Base-by-base conservation (phyloP, 2,113 vertebrate species). In the Amphiprion ocellaris region DNA sequence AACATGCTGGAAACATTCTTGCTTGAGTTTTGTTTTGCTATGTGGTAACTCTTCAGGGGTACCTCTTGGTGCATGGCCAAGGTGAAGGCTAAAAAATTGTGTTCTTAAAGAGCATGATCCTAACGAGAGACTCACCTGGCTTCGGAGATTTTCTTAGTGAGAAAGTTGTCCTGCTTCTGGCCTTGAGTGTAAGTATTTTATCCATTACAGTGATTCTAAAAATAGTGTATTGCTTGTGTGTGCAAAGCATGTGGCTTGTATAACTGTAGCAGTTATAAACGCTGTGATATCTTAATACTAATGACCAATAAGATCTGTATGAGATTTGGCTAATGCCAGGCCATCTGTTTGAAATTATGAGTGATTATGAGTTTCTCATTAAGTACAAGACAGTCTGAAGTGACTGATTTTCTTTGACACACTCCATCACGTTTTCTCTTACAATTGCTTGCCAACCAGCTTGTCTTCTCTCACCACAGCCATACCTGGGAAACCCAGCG, bases 401-500 rank as follows among this genome's bases (percentile, higher is more conserved):
- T 62, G 53, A 59, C 24, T 44, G 41, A 59, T 14, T 0, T 47
- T 24, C 11, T 44, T 50, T 7, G 4, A 73, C 46, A 65, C 2
- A n/a, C 50, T 11, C 59, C 4, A 55, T 69, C 4, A 37, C 16
- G 16, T 53, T 65, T 63, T 49, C 23, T 37, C 5, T 28, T 11
- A 39, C 2, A 69, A 33, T 49, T 37, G 10, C 11, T 49, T 37
- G 10, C 11, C 69, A 15, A 72, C n/a, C 1, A 15, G 4, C 10
- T 24, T 53, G 19, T 61, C n/a, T 56, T 0, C 62, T 0, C 79
- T 60, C 37, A 78, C n/a, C 72, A 85, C 94, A 99, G 98, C 96
- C 28, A 16, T 94, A 81, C 95, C 97, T 14, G 94, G 95, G 19
- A 92, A 95, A 64, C 96, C 98, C 39, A 95, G 87, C 0, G 91